A percentile compares a stretch with the other conserved stretches of the same genome.
Conservation (phyloP, 1,140 invertebrate species). For the Eumeta japonica region DNA sequence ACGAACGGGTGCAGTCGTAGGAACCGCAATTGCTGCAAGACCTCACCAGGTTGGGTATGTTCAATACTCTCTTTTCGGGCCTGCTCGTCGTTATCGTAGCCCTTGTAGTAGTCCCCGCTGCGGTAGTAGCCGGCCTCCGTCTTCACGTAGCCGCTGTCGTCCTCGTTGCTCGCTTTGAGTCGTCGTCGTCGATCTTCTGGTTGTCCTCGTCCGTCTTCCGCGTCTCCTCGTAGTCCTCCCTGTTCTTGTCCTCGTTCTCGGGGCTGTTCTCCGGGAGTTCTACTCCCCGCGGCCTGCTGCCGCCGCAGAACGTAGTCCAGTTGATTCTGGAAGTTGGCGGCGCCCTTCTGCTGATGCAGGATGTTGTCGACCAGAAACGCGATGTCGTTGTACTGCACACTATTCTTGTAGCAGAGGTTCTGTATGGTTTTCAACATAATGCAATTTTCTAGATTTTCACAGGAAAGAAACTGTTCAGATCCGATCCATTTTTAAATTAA, state of each 20-base stretch:
- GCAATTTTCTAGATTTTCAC: too few relatives aligned
- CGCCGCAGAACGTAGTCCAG: conserved; percentile 45
- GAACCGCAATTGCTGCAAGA: conserved; percentile 32
- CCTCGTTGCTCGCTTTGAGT: conserved; percentile 41
- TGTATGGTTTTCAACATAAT: conserved; percentile 52
- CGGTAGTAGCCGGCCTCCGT: conserved; percentile 27
- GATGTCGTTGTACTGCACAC: conserved; percentile 41
- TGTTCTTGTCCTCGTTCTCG: conserved; percentile 30
- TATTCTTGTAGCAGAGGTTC: conserved; percentile 37
- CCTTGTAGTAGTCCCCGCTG: conserved; percentile 31
- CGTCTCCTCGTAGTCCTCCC: conserved; percentile 33
- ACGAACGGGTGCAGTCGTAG: conserved; percentile 38
- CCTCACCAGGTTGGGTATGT: conserved; percentile 30
- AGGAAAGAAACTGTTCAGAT: too few relatives aligned
- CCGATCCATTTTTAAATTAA: too few relatives aligned
- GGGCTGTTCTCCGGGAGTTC: conserved; percentile 40
- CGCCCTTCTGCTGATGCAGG: conserved; percentile 47
- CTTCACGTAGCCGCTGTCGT: conserved; percentile 27
- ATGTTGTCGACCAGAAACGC: conserved; percentile 51
- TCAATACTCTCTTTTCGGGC: conserved; percentile 38
- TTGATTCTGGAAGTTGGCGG: conserved; percentile 51
- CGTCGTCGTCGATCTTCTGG: conserved; percentile 44
- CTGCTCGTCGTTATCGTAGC: conserved; percentile 20
- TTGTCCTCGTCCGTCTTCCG: conserved; percentile 29
- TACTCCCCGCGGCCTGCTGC: conserved; percentile 20